Percentiles rank a stretch among this genome's conserved stretches.
These are phyloP conservation scores for Panthera leo DNA, from an alignment of 2,113 vertebrate species.

Conservation along the genomic window DNA sequence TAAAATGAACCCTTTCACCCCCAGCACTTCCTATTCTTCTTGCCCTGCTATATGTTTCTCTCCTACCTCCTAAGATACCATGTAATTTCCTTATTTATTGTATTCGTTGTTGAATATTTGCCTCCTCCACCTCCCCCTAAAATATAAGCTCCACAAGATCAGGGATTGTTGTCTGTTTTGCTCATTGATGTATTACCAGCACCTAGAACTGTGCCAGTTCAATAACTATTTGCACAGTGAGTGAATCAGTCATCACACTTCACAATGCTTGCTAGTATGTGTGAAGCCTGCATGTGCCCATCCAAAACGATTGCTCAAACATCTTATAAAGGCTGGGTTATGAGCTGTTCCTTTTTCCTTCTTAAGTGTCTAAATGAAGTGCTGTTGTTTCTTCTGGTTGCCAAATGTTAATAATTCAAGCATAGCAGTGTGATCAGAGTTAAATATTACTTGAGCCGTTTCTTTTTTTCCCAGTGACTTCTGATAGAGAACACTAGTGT, in stretches of 20 bases:
- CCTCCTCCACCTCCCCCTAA: not conserved
- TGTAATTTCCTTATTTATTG: not conserved
- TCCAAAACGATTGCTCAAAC: not conserved
- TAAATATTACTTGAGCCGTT: slow-evolving; percentile 51
- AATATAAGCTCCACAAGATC: not conserved
- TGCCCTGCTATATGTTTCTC: not conserved
- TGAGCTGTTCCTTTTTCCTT: slow-evolving; percentile 18
- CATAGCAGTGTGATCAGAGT: slow-evolving; percentile 38
- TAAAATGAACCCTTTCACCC: not conserved
- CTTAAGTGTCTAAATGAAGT: slow-evolving; percentile 12
- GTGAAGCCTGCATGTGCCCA: not conserved
- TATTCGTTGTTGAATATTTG: not conserved
- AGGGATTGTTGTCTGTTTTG: not conserved
- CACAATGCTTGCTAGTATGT: not conserved
- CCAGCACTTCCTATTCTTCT: not conserved
- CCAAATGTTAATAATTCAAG: slow-evolving; percentile 68
- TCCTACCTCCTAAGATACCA: not conserved
- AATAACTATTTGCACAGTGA: slow-evolving; percentile 40
- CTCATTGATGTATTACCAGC: not conserved
- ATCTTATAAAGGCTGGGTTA: not conserved
- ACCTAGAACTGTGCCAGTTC: slow-evolving; percentile 4
- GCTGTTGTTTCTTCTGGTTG: not conserved
- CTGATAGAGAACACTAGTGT: not conserved
- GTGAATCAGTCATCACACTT: not conserved
- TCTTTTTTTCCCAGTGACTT: slow-evolving; percentile 24